Percentiles rank a stretch among this genome's conserved stretches.
Conservation (phyloP, 2,888 invertebrate species). For the Andricus quercusramuli region DNA sequence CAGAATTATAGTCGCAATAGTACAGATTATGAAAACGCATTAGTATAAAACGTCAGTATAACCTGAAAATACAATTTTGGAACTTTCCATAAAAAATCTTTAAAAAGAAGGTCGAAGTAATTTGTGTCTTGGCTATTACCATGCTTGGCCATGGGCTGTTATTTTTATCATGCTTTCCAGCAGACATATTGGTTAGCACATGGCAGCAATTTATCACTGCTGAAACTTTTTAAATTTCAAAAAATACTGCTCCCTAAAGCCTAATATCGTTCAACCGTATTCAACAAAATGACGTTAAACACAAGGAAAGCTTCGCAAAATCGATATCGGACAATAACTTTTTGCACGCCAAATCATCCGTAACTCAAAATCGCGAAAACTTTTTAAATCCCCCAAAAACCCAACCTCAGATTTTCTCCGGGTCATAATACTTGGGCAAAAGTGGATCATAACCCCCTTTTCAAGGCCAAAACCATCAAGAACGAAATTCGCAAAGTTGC, state of each 20-base stretch:
- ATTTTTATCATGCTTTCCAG: slow-evolving; percentile 61
- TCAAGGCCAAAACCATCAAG: background rate
- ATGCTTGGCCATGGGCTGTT: slow-evolving; percentile 47
- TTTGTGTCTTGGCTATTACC: slow-evolving; percentile 20
- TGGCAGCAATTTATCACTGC: slow-evolving; percentile 16
- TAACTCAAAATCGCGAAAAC: slow-evolving; percentile 1
- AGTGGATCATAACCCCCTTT: background rate
- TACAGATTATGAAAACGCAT: no score
- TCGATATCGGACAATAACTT: slow-evolving; percentile 20
- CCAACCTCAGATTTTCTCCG: background rate
- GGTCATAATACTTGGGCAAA: background rate
- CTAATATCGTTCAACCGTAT: background rate
- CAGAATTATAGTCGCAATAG: no score
- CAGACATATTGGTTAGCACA: slow-evolving; percentile 59
- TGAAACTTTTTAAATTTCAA: slow-evolving; percentile 13
- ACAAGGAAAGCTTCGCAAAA: slow-evolving; percentile 53
- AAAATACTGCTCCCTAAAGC: slow-evolving; percentile 43
- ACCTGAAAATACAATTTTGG: background rate
- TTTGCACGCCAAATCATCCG: background rate
- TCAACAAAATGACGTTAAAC: slow-evolving; percentile 39
- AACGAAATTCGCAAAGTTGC: background rate
- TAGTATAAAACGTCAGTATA: background rate
- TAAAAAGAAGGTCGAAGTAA: background rate
- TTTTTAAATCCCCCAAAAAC: background rate
- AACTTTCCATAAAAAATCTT: background rate